phyloP scores from a whole-genome alignment of 1,140 invertebrate genomes.

The Spodoptera litura region DNA sequence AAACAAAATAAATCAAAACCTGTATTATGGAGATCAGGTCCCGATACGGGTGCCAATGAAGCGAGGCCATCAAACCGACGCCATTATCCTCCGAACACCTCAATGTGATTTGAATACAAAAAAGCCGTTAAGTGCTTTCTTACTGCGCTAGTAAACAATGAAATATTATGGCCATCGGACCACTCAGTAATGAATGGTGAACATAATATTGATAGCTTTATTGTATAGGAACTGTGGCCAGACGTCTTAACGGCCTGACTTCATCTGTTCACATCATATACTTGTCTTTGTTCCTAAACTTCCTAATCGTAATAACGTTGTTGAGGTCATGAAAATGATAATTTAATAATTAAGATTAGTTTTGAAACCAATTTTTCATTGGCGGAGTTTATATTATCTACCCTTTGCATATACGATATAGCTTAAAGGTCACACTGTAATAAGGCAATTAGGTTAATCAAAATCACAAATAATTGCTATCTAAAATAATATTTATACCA shows the following conservation, averaged over 20 bases:
- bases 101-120: constrained; percentile 78
- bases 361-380: too few relatives aligned
- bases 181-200: constrained; percentile 43
- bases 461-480: too few relatives aligned
- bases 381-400: too few relatives aligned
- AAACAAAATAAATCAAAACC: neutral
- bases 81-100: constrained; percentile 70
- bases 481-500: too few relatives aligned
- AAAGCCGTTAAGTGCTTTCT: constrained; percentile 66
- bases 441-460: too few relatives aligned
- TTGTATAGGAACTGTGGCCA: constrained; percentile 27
- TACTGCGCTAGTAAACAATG: constrained; percentile 59
- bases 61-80: constrained; percentile 41
- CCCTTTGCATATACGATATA: too few relatives aligned
- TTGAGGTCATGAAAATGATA: neutral
- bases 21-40: constrained; percentile 13
- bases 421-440: too few relatives aligned
- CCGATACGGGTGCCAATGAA: constrained; percentile 36
- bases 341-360: neutral
- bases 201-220: constrained; percentile 32
- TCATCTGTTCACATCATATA: neutral
- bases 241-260: constrained; percentile 17
- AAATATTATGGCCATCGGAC: constrained; percentile 48
- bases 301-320: neutral
- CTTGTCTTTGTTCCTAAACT: neutral